Evolutionary conservation across 2,113 vertebrate genomes (phyloP), one percentile per base, ranked within the genome.

Genomic region (Esox niger): DNA sequence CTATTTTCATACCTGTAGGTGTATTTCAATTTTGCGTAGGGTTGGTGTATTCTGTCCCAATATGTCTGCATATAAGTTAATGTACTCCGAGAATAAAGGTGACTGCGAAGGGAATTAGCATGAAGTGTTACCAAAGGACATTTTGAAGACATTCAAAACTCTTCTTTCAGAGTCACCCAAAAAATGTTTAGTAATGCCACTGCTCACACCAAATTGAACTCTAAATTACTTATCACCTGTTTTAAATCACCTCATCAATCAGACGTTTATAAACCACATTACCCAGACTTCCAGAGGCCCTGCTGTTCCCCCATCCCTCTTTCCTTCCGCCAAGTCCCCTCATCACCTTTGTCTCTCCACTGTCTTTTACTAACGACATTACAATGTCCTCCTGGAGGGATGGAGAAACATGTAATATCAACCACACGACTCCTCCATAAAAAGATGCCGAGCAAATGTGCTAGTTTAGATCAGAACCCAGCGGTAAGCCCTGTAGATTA

Each of bases 211-310:
- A 65, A 68, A 79, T 74, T 69, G 66, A 61, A 75, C 68, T 65
- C 49, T 7, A 72, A 81, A 79, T 76, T 58, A 79, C 62, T 72
- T 70, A 71, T 75, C 75, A 72, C 69, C 73, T 78, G 70, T 71
- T 82, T 68, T 35, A 74, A 68, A 79, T 79, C 65, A 65, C 59
- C 76, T 81, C 76, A 83, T 85, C 79, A 73, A 82, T 87, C 79
- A 82, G 33, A 33, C 64, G 47, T 68, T 49, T 64, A 63, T 33
- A 70, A 62, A 83, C 65, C 57, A 56, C 76, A 82, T 84, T 61
- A 77, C 66, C 56, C 47, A 62, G 70, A n/a, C 65, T 67, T 74
- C 66, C 64, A 60, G 60, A 57, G 56, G 61, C 17, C 79, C 77
- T 62, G 71, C 79, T 83, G 82, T 77, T 27, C 54, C 61, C 32